phyloP scores from a whole-genome alignment of 2,888 invertebrate species.

The Drosophila barbarae region DNA sequence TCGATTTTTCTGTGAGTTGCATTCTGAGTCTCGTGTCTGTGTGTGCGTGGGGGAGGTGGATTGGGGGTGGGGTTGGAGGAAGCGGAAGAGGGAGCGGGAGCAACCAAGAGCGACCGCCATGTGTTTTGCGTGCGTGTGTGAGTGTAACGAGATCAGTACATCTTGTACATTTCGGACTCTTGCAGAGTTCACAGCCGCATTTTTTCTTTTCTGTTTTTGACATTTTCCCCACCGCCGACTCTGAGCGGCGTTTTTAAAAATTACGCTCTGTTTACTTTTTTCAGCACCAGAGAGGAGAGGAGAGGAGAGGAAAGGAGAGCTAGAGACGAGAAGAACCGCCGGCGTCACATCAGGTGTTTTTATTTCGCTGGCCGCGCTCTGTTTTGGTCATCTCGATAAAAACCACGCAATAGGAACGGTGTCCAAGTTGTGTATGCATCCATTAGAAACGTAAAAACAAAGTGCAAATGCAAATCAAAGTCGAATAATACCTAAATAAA shows the following conservation, averaged over 20 bases:
- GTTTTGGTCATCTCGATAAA: slow-evolving; percentile 56
- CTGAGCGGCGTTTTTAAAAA: slow-evolving; percentile 69
- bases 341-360: slow-evolving; percentile 43
- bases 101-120: slow-evolving; percentile 66
- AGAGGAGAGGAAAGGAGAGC: slow-evolving; percentile 7
- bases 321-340: slow-evolving; percentile 24
- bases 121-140: slow-evolving; percentile 60
- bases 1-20: slow-evolving; percentile 62
- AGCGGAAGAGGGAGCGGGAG: slow-evolving; percentile 62
- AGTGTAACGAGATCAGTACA: slow-evolving; percentile 72
- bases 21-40: slow-evolving; percentile 33
- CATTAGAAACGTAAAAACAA: slow-evolving; percentile 2
- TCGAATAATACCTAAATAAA: neutral
- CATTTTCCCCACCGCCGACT: slow-evolving; percentile 68
- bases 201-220: slow-evolving; percentile 56
- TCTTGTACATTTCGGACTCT: slow-evolving; percentile 59
- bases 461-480: slow-evolving; percentile 3
- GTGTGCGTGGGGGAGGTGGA: slow-evolving; percentile 2
- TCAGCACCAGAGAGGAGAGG: slow-evolving; percentile 45
- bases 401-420: slow-evolving; percentile 21
- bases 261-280: slow-evolving; percentile 73
- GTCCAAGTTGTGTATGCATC: neutral
- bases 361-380: slow-evolving; percentile 34
- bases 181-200: slow-evolving; percentile 65
- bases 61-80: slow-evolving; percentile 8